Evolutionary conservation across 2,888 invertebrate genomes (phyloP).

Genomic region (Scaptomyza flava): DNA sequence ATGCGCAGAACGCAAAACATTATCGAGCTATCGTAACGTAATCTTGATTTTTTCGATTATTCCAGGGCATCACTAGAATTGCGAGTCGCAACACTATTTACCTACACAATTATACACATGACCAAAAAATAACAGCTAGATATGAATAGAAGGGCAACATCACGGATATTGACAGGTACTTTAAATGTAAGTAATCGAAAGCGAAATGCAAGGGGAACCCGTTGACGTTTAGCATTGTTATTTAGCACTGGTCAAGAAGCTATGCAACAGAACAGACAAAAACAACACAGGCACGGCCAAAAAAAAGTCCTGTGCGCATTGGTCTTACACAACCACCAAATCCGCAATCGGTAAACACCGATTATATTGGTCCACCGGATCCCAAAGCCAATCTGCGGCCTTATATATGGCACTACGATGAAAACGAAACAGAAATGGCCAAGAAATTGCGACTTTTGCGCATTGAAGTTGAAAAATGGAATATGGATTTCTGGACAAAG

Average conservation of each 20-base stretch:
- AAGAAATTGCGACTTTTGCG: conserved; percentile 87
- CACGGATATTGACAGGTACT: conserved; percentile 28
- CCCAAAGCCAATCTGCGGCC: conserved; percentile 91
- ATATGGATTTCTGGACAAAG: conserved; percentile 92
- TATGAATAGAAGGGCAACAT: conserved; percentile 35
- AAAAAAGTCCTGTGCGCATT: conserved; percentile 37
- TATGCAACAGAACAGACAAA: conserved; percentile 33
- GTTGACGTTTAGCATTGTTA: not conserved
- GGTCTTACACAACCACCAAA: conserved; percentile 77
- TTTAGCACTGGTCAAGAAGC: conserved; percentile 34
- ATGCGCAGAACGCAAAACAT: not conserved
- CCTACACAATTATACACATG: conserved; percentile 31
- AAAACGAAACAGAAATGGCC: conserved; percentile 89
- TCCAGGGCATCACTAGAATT: conserved; percentile 11
- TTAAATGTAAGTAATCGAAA: conserved; percentile 38
- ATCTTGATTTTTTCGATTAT: conserved; percentile 21
- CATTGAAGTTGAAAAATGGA: conserved; percentile 91
- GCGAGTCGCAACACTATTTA: conserved; percentile 24
- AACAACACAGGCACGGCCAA: conserved; percentile 21
- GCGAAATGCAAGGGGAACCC: not conserved
- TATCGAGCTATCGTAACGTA: conserved; percentile 27
- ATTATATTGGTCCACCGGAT: conserved; percentile 88
- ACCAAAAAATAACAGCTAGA: conserved; percentile 23
- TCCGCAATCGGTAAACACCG: conserved; percentile 68
- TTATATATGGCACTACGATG: conserved; percentile 87